Evolutionary conservation across 2,113 vertebrate genomes (phyloP), one percentile per base, ranked within the genome.

Genomic region (Hippoglossus stenolepis): DNA sequence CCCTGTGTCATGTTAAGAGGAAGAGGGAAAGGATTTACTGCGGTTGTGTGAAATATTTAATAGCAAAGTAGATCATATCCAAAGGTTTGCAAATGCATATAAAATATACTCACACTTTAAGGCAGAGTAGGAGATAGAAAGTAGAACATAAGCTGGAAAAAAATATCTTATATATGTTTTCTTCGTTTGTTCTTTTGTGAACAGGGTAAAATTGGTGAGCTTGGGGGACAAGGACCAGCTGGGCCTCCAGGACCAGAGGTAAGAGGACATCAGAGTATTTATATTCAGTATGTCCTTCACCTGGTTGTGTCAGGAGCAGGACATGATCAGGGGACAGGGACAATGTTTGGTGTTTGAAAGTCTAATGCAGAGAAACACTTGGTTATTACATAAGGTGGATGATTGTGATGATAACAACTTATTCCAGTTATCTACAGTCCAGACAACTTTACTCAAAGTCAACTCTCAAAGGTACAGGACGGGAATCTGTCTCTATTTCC

Each of bases 231-330:
- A 43, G 98, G 98, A 88, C 94, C 94, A 78, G 49, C 89, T 45
- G 98, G 98, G 26, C 96, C 95, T 84, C 92, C 94, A 72, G 98
- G 98, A 94, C 98, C 97, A 83, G 97, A 99, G 97, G 98, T 99
- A 93, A 94, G 91, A 94, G 94, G 90, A 82, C 13, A 59, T 43
- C 8, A 43, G 3, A 11, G 8, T 54, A 10, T 59, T 12, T 0
- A 17, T 63, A 43, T 58, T 61, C 6, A 31, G 6, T 18, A 49
- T 7, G 17, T 49, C 45, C 45, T 45, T 38, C 1, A 8, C 38
- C 38, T 2, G 2, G 38, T 40, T 11, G 38, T 10, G 1, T 11
- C 38, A 40, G 38, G 38, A 40, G 2, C 2, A 40, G 38, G 10
- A 40, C 38, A 40, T 2, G 38, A 43, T 43, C 40, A n/a, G n/a